A percentile compares a stretch with the other conserved stretches of the same genome.
Conservation (phyloP, 2,113 vertebrate genomes). For the Seriola dumerili region DNA sequence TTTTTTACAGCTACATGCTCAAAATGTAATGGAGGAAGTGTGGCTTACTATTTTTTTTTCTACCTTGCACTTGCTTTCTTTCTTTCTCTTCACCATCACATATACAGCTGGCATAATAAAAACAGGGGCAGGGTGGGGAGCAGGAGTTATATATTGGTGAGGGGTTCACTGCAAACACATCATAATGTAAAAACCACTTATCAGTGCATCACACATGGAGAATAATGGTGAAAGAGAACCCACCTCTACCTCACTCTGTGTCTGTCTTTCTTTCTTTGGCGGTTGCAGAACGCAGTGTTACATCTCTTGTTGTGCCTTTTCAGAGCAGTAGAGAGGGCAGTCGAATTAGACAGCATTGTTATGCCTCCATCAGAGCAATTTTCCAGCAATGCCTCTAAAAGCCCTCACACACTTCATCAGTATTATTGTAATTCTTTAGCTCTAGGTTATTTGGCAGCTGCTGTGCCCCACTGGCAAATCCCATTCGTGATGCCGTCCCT, state of each 20-base stretch:
- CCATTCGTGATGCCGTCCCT: slow-evolving; percentile 93
- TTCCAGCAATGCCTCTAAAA: slow-evolving; percentile 91
- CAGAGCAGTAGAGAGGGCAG: slow-evolving; percentile 78
- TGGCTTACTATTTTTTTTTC: slow-evolving; percentile 15
- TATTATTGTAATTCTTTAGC: slow-evolving; percentile 97
- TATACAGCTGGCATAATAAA: slow-evolving; percentile 38
- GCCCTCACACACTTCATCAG: slow-evolving; percentile 93
- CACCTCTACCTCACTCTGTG: slow-evolving; percentile 4
- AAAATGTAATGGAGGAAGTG: slow-evolving; percentile 50
- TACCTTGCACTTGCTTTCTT: slow-evolving; percentile 7
- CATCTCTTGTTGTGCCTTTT: slow-evolving; percentile 70
- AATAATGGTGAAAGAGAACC: not conserved
- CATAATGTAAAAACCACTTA: slow-evolving; percentile 23
- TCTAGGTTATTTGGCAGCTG: slow-evolving; percentile 97
- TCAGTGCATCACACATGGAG: slow-evolving; percentile 16
- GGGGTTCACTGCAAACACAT: slow-evolving; percentile 28
- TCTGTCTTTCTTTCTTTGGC: slow-evolving; percentile 18
- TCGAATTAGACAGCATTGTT: slow-evolving; percentile 88
- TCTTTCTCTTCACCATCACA: slow-evolving; percentile 7
- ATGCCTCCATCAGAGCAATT: slow-evolving; percentile 88
- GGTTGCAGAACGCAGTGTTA: slow-evolving; percentile 45
- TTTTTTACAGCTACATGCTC: slow-evolving; percentile 51
- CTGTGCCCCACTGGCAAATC: slow-evolving; percentile 96
- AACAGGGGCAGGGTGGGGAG: slow-evolving; percentile 16
- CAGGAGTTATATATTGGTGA: slow-evolving; percentile 5